Evolutionary conservation across 2,113 vertebrate species (phyloP), one percentile per base, ranked within the genome.

Genomic region (Rhinogobius similis): DNA sequence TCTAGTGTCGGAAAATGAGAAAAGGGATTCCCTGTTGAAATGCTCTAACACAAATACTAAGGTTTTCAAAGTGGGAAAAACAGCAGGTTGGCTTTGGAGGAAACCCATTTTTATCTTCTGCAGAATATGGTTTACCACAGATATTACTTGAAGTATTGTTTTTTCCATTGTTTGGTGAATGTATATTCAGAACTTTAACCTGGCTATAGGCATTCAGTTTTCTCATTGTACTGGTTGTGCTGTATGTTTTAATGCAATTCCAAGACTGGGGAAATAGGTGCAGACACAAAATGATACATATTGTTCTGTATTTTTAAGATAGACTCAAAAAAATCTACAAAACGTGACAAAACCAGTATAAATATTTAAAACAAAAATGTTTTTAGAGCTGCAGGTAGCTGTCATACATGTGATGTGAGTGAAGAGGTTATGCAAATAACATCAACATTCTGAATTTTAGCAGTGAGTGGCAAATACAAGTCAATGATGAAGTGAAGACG

Each of bases 61-160:
- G 18, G n/a, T 13, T 63, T 21, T 63, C 5, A 27, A 41, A 10
- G 10, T 0, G 21, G 13, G 52, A 27, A 67, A 80, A 77, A 69
- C 41, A 50, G 43, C 21, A 4, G 64, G 21, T 41, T 7, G 39
- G 44, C 63, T 44, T 32, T 38, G 70, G 79, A 75, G 56, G 73
- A 82, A 86, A 70, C 1, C 63, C 66, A n/a, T 65, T 75, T 72
- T 82, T 48, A 82, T 52, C 7, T 12, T 52, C 50, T 55, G 23
- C 6, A 1, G 11, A 55, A 26, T 26, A 26, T 53, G 23, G 52
- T 53, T 24, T 53, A 13, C 52, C 52, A 5, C 52, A 52, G 48
- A 5, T 26, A 11, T 26, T 55, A 50, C 5, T 16, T 46, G 16
- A 46, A 18, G 3, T 46, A 46, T 18, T 20, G 43, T 46, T 46